phyloP scores from a whole-genome alignment of 2,797 vertebrate genomes.

The Distichodus sexfasciatus region DNA sequence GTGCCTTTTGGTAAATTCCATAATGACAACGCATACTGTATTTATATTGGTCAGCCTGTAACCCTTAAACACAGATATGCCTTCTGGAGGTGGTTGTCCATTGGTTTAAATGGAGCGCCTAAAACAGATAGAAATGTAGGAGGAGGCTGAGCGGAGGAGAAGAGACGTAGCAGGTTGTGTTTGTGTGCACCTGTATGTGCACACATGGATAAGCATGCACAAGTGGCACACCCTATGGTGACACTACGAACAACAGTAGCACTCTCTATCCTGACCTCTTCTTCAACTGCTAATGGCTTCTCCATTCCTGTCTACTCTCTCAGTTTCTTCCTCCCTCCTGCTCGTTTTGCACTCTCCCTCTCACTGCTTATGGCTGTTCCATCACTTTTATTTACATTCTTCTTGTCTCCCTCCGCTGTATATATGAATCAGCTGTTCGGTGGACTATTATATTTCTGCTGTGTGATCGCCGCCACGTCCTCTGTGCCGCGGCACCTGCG shows the following conservation, averaged over 20 bases:
- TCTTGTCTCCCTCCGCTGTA: conserved; percentile 20
- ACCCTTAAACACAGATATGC: too few relatives aligned
- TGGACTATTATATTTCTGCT: conserved; percentile 31
- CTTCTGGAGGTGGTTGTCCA: background rate
- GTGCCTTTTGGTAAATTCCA: too few relatives aligned
- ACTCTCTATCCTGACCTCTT: conserved; percentile 57
- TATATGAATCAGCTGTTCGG: conserved; percentile 50
- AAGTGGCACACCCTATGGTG: conserved; percentile 15
- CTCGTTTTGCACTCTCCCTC: too few relatives aligned
- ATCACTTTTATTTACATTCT: conserved; percentile 53
- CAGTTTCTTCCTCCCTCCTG: conserved; percentile 20
- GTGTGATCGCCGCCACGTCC: conserved; percentile 8
- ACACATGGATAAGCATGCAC: background rate
- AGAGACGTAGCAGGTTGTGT: conserved; percentile 16
- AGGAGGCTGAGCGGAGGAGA: background rate
- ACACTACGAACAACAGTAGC: conserved; percentile 53
- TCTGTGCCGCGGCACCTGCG: conserved; percentile 24
- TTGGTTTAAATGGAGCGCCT: background rate
- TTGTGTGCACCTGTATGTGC: too few relatives aligned
- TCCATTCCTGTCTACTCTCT: conserved; percentile 55
- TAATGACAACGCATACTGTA: too few relatives aligned
- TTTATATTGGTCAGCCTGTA: too few relatives aligned
- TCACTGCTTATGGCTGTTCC: conserved; percentile 11
- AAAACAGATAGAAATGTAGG: background rate
- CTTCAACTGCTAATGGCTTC: conserved; percentile 68